Evolutionary conservation across 2,797 vertebrate species (phyloP), one percentile per base, ranked within the genome.

Genomic region (Enteromius afrohamiltoni): DNA sequence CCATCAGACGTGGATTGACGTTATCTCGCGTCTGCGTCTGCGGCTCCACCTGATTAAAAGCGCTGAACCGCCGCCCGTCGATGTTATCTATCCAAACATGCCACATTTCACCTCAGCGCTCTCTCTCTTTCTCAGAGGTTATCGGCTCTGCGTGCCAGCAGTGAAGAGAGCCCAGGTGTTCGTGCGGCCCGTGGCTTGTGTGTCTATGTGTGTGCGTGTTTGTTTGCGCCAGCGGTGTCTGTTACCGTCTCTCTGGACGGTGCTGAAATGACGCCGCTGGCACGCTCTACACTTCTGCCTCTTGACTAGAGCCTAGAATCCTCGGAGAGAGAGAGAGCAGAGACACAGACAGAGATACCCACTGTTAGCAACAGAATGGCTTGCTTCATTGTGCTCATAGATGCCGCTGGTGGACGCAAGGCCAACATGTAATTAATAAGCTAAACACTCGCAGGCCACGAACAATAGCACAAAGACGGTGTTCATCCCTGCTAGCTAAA

Each of bases 191-290:
- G 11, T 34, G 29, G 29, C 67, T 45, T 65, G 73, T 71, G 49
- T 80, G 53, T 78, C 21, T 34, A 6, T 82, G n/a, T 83, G 49
- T 86, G 40, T 78, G 49, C 62, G 71, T 40, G 81, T 77, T 42
- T 64, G 73, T 79, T 60, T 79, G 83, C 53, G 45, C 80, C 79
- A 51, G 42, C 31, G 83, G 83, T 87, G 79, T 85, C 79, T 40
- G 79, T 85, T 87, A 69, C 83, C 26, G 14, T 85, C 79, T 87
- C 58, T 82, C 79, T 82, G 76, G 83, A 79, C 80, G 42, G 47
- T 64, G 53, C 23, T 82, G 82, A 60, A 77, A 78, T 55, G 64
- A 51, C 8, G 73, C 65, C 23, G 67, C 67, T 74, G 83, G 69
- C 86, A 84, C 19, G 0, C n/a, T 74, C 62, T 62, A 4, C 34